phyloP scores from a whole-genome alignment of 2,888 invertebrate species.

The Tetranychus truncatus region DNA sequence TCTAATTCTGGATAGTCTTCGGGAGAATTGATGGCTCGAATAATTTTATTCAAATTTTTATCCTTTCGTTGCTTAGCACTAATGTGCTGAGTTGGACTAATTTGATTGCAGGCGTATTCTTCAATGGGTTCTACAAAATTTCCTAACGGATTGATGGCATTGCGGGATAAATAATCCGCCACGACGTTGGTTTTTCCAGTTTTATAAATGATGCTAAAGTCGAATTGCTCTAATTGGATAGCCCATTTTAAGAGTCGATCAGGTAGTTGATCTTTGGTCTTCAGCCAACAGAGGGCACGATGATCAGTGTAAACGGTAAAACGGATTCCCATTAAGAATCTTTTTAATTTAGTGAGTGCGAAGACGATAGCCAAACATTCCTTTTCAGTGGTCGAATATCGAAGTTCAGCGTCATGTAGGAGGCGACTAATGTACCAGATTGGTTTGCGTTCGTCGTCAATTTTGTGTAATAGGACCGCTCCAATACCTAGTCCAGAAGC shows the following conservation, averaged over 20 bases:
- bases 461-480: background rate
- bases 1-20: background rate
- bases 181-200: constrained; percentile 2
- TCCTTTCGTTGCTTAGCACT: background rate
- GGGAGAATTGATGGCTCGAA: background rate
- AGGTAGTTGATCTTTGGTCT: background rate
- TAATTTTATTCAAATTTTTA: background rate
- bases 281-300: constrained; percentile 12
- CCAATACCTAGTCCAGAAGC: constrained; percentile 11
- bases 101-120: background rate
- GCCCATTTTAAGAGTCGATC: constrained; percentile 11
- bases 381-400: constrained; percentile 13
- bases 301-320: constrained; percentile 17
- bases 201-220: background rate
- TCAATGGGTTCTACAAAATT: background rate
- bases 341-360: background rate
- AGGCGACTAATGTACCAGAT: background rate
- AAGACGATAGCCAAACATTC: constrained; percentile 12
- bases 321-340: background rate
- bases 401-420: background rate
- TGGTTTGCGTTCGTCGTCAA: background rate
- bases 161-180: constrained; percentile 10
- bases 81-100: background rate
- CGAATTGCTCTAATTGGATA: background rate
- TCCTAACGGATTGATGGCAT: background rate